A percentile compares a stretch with the other conserved stretches of the same genome.
These are phyloP conservation scores for Mus spretus DNA, from an alignment of 2,797 vertebrate species.

Conservation along the genomic window DNA sequence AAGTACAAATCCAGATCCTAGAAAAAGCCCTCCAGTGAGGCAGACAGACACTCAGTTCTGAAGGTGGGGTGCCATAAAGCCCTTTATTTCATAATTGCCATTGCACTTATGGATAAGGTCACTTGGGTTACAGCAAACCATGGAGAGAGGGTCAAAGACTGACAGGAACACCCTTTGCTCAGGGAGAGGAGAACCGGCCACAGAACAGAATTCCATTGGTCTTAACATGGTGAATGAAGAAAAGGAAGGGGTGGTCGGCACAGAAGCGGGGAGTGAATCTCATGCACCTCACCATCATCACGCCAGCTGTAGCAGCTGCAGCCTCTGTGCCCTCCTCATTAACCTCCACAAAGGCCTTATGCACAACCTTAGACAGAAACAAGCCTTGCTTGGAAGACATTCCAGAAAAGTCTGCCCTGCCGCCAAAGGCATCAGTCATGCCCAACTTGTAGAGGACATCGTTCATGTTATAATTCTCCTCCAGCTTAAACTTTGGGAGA, in stretches of 20 bases:
- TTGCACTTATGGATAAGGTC: background rate
- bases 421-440: slow-evolving; percentile 91
- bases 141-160: background rate
- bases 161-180: background rate
- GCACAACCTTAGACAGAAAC: slow-evolving; percentile 92
- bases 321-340: slow-evolving; percentile 96
- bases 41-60: background rate
- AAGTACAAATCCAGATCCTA: background rate
- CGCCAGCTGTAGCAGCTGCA: slow-evolving; percentile 86
- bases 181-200: slow-evolving; percentile 86
- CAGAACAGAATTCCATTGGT: slow-evolving; percentile 84
- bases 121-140: background rate
- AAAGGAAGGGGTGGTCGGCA: slow-evolving; percentile 87
- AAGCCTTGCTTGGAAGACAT: slow-evolving; percentile 90
- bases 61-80: background rate
- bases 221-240: slow-evolving; percentile 86
- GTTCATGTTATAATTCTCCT: slow-evolving; percentile 91
- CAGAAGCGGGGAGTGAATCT: slow-evolving; percentile 76
- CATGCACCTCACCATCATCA: slow-evolving; percentile 73
- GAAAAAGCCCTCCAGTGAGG: background rate
- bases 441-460: slow-evolving; percentile 90
- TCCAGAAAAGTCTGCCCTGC: slow-evolving; percentile 92
- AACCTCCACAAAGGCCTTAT: slow-evolving; percentile 95
- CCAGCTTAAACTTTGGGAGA: slow-evolving; percentile 94
- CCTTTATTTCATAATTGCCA: slow-evolving; percentile 63